These are phyloP conservation scores for Platyscapa corneri DNA, from an alignment of 1,140 invertebrate species.

Conservation along the genomic window DNA sequence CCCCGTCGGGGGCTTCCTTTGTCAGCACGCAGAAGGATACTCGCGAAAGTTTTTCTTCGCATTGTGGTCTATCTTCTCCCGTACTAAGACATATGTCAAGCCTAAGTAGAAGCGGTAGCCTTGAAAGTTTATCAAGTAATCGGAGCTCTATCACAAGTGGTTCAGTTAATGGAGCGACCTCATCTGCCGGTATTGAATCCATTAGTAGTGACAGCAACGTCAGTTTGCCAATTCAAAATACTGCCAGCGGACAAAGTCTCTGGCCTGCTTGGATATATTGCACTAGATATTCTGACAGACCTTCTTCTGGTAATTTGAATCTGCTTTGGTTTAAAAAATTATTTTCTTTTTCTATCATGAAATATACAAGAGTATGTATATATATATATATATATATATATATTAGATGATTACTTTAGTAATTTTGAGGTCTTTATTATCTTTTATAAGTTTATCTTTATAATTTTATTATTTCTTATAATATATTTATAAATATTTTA, in stretches of 20 bases:
- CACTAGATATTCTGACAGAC: constrained; percentile 96
- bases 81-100: constrained; percentile 62
- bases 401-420: no score
- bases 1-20: neutral
- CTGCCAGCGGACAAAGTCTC: constrained; percentile 67
- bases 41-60: constrained; percentile 57
- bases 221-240: neutral
- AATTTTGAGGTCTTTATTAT: no score
- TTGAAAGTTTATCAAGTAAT: constrained; percentile 70
- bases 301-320: constrained; percentile 89
- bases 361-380: no score
- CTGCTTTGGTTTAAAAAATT: neutral
- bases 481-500: no score
- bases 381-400: no score
- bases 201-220: constrained; percentile 41
- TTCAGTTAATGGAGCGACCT: constrained; percentile 58
- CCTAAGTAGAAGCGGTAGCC: constrained; percentile 68
- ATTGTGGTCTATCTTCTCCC: constrained; percentile 62
- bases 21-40: constrained; percentile 43
- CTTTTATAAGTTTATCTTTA: no score
- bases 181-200: constrained; percentile 23
- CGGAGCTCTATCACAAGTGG: constrained; percentile 69
- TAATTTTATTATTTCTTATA: no score
- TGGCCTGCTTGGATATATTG: constrained; percentile 99
- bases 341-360: no score